Base-by-base conservation (phyloP, 2,888 invertebrate species). In the Andrena bucephala region DNA sequence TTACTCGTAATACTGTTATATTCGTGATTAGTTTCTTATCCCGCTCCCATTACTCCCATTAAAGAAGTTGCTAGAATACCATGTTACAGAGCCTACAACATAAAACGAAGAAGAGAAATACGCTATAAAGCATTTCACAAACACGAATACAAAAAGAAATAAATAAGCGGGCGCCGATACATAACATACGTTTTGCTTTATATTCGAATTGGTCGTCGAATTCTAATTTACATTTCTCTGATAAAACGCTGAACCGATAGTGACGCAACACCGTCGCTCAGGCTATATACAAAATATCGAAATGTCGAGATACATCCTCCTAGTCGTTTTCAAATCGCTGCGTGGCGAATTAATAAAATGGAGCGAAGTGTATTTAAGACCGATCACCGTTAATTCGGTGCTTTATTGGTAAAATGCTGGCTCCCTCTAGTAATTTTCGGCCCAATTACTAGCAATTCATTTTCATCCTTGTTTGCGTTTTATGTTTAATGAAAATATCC, bases 1-100 rank as follows among this genome's bases (percentile, higher is more conserved):
- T 27, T 57, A 42, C 20, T 59, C 60, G n/a, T 74, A 82, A 82
- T 75, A 74, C 42, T 81, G 42, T 62, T 57, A 63, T 59, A 63
- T 57, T 52, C 5, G 3, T 60, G 50, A 10, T 33, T 48, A 48
- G 3, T 60, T 36, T 69, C 62, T n/a, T 31, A 13, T 57, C 13
- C 36, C 36, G 24, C 60, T 48, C 31, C 27, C 31, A 60, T 10
- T 36, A 69, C 65, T 42, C 48, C 36, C 29, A 59, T 48, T 36
- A 50, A 42, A 59, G 10, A 62, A 29, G 7, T 16, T 54, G 36
- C 31, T 57, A 74, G 13, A 59, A 16, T 57, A 54, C 6, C 1
- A n/a, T 50, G 10, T 24, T 36, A n/a, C 20, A 33, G 8, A 16
- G 6, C 4, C 20, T 16, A 31, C 36, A 70, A 50, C 24, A 33